Conservation (phyloP, 2,888 invertebrate species). For the Dynastes hyllus region DNA sequence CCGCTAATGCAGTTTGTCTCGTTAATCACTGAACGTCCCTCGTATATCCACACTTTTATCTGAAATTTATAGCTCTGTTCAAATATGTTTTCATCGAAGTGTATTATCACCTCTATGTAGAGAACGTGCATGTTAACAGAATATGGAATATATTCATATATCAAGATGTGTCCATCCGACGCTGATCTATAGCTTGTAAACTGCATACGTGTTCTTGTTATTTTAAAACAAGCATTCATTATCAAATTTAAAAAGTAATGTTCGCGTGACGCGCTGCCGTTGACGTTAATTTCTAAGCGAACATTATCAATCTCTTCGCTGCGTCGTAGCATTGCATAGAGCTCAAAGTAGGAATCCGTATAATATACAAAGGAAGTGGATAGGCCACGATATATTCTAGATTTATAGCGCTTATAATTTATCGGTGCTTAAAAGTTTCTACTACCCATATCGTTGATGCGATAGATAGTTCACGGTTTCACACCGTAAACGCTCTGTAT, state of each 20-base stretch:
- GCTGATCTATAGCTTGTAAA: background rate
- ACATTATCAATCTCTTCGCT: conserved; percentile 8
- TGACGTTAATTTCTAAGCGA: conserved; percentile 2
- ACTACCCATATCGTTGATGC: conserved; percentile 10
- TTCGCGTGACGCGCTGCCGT: background rate
- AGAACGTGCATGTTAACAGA: too few species aligned
- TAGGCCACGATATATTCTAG: conserved; percentile 17
- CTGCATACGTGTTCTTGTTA: background rate
- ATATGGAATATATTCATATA: too few species aligned
- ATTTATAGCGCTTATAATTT: conserved; percentile 27
- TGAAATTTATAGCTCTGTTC: too few species aligned
- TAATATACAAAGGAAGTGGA: background rate
- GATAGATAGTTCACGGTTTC: conserved; percentile 33
- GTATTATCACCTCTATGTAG: too few species aligned
- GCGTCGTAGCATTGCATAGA: background rate
- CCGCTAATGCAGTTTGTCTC: too few species aligned
- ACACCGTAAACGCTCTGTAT: conserved; percentile 44
- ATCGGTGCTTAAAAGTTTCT: conserved; percentile 14
- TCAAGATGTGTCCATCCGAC: background rate
- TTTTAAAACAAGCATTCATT: background rate
- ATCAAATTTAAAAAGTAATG: background rate
- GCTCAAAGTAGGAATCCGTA: background rate
- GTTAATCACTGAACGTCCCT: too few species aligned
- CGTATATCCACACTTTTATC: too few species aligned
- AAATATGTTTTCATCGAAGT: too few species aligned